These are phyloP conservation scores for Labeo catla DNA, from an alignment of 2,113 vertebrate species.

Conservation along the genomic window DNA sequence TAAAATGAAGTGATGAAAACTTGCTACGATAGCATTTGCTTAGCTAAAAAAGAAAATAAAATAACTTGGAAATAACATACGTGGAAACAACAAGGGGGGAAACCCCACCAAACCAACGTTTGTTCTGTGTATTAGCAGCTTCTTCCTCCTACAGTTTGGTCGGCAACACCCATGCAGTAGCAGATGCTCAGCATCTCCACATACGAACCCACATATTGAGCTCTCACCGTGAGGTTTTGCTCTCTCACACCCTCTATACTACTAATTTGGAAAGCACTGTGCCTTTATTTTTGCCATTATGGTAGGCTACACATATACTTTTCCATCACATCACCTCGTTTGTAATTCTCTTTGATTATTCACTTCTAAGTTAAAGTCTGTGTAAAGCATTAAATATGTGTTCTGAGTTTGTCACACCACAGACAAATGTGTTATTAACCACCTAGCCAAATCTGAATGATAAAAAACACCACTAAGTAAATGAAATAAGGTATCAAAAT, in stretches of 20 bases:
- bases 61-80: neutral
- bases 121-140: neutral
- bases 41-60: neutral
- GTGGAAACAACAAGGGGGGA: neutral
- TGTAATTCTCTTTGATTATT: neutral
- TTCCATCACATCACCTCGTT: neutral
- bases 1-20: neutral
- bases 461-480: too few relatives aligned
- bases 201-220: neutral
- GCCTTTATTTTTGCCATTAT: neutral
- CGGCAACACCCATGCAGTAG: neutral
- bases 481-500: too few relatives aligned
- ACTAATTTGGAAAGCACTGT: neutral
- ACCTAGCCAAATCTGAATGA: too few relatives aligned
- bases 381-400: too few relatives aligned
- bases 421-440: too few relatives aligned
- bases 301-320: neutral
- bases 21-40: neutral
- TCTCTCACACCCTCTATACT: conserved; percentile 1
- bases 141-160: conserved; percentile 31
- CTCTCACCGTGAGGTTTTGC: neutral
- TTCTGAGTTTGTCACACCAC: too few relatives aligned
- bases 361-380: neutral
- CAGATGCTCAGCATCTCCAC: neutral
- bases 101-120: neutral